phyloP scores from a whole-genome alignment of 2,888 invertebrate genomes.

The Smittia sp. region DNA sequence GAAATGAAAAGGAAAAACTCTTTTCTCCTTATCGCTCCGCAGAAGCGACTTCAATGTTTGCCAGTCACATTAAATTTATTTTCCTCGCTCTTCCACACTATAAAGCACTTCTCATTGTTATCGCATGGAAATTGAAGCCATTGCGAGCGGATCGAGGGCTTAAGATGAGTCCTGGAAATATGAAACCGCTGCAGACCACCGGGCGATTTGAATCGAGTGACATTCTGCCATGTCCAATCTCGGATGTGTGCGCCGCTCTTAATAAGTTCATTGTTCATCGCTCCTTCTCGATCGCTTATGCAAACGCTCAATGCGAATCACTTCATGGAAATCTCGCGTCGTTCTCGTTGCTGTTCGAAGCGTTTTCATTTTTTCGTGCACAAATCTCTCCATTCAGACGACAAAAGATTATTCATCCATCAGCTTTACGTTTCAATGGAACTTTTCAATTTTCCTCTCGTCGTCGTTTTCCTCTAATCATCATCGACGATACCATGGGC shows the following conservation, averaged over 20 bases:
- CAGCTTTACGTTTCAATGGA: conserved; percentile 15
- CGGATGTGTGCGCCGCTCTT: not conserved
- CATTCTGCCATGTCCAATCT: no score
- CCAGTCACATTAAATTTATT: conserved; percentile 27
- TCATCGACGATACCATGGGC: conserved; percentile 6
- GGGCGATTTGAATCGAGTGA: no score
- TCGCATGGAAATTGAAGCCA: not conserved
- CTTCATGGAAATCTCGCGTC: not conserved
- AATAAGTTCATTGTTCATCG: conserved; percentile 7
- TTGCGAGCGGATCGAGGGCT: not conserved
- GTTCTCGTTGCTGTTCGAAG: not conserved
- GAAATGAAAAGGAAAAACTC: conserved; percentile 26
- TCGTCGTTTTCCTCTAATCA: not conserved
- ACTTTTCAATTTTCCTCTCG: conserved; percentile 28
- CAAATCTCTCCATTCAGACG: conserved; percentile 16
- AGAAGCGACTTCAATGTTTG: conserved; percentile 21
- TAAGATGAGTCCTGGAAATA: no score
- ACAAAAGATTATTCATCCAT: conserved; percentile 25
- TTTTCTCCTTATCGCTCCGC: not conserved
- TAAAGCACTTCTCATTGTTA: not conserved
- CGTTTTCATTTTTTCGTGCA: not conserved
- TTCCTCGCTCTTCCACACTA: conserved; percentile 2
- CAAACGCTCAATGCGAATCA: no score
- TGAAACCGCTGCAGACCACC: no score
- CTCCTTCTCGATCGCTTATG: not conserved